Conservation (phyloP, 2,113 vertebrate species). For the Pachypanchax playfairii region DNA sequence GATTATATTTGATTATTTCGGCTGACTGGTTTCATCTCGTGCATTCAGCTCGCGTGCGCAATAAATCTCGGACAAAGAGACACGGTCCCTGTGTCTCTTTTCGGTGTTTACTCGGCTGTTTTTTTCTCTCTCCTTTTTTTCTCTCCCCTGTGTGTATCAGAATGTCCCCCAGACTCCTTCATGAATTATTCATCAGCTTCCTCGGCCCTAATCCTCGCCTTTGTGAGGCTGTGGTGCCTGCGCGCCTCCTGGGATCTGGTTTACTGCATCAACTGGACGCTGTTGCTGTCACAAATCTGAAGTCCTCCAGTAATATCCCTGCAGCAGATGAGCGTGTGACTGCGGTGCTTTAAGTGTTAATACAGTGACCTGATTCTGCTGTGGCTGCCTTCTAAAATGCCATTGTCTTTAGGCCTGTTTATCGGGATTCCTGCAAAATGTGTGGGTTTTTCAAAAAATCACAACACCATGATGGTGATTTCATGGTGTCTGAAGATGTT, state of each 20-base stretch:
- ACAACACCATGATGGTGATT: too few species aligned
- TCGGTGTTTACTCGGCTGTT: slow-evolving; percentile 21
- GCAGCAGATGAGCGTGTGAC: background rate
- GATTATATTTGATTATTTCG: slow-evolving; percentile 63
- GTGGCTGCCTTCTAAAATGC: background rate
- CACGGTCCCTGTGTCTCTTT: background rate
- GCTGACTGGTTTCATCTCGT: slow-evolving; percentile 42
- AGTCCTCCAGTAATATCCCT: slow-evolving; percentile 11
- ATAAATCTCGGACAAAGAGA: slow-evolving; percentile 46
- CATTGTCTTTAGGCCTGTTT: background rate
- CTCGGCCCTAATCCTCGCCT: slow-evolving; percentile 70
- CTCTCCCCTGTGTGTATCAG: slow-evolving; percentile 51
- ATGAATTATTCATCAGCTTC: slow-evolving; percentile 73
- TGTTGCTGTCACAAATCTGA: slow-evolving; percentile 50
- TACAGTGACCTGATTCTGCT: slow-evolving; percentile 24
- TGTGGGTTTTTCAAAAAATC: background rate
- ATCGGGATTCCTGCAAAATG: background rate
- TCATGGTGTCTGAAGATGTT: too few species aligned
- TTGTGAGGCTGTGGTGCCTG: slow-evolving; percentile 67
- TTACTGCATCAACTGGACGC: slow-evolving; percentile 59
- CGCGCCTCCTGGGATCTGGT: slow-evolving; percentile 56
- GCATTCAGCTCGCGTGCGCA: slow-evolving; percentile 26
- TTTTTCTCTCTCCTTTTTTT: background rate
- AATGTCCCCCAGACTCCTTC: slow-evolving; percentile 65
- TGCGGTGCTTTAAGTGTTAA: background rate